Conservation (phyloP, 1,140 invertebrate genomes). For the Ylistrum balloti region DNA sequence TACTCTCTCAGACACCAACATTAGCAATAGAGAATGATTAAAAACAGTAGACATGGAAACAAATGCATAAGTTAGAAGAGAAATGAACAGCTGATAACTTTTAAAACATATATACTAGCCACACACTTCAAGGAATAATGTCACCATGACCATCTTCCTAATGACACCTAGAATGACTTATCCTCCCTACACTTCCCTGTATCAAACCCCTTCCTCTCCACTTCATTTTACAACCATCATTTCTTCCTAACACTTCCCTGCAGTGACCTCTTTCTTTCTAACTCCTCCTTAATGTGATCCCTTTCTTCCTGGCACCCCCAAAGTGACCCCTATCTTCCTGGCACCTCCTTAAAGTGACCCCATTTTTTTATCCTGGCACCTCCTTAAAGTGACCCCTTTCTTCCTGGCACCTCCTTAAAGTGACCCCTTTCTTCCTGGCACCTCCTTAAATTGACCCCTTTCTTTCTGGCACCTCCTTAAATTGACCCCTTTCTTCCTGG, state of each 20-base stretch:
- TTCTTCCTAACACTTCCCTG: not conserved
- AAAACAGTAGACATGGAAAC: conserved; percentile 19
- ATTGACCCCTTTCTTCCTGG: not conserved
- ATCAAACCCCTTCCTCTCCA: not conserved
- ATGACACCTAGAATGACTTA: too few species aligned
- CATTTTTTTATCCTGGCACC: too few species aligned
- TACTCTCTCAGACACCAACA: not conserved
- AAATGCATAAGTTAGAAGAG: conserved; percentile 40
- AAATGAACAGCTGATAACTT: conserved; percentile 23
- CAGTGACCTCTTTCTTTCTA: too few species aligned
- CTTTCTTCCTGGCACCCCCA: too few species aligned
- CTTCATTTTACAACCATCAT: too few species aligned
- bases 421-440: not conserved
- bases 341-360: too few species aligned
- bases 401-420: too few species aligned
- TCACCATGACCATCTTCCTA: not conserved
- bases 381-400: too few species aligned
- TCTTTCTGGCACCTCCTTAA: not conserved
- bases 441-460: not conserved
- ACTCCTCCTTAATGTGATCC: too few species aligned
- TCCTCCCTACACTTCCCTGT: too few species aligned
- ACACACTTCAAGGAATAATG: not conserved
- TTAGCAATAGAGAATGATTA: conserved; percentile 4
- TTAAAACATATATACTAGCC: conserved; percentile 31
- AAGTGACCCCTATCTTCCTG: too few species aligned